phyloP scores from a whole-genome alignment of 2,113 vertebrate genomes.

The Crotalus viridis region DNA sequence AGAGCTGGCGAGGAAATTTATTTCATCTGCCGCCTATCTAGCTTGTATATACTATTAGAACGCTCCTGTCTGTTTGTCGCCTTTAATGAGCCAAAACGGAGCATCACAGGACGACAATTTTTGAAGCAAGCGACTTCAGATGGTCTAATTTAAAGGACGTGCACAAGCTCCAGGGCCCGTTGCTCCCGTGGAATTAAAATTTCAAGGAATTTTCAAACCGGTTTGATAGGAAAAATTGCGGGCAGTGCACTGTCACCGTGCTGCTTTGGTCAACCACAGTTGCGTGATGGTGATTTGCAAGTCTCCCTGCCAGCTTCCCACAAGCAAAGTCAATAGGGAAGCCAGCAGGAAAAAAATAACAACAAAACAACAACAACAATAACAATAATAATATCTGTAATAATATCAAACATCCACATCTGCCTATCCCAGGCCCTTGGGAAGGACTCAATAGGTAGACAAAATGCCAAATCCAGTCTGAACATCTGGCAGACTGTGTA shows the following conservation, averaged over 20 bases:
- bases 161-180: not conserved
- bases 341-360: not conserved
- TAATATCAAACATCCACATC: no score
- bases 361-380: no score
- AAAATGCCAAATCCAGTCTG: no score
- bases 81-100: not conserved
- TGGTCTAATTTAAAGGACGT: not conserved
- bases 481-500: no score
- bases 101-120: not conserved
- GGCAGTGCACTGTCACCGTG: not conserved
- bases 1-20: not conserved
- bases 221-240: not conserved
- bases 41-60: not conserved
- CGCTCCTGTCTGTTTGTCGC: not conserved
- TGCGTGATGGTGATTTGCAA: not conserved
- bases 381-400: no score
- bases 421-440: no score
- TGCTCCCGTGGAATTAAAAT: not conserved
- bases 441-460: no score
- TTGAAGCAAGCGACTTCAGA: not conserved
- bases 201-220: not conserved
- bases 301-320: not conserved
- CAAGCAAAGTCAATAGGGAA: not conserved
- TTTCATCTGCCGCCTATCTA: not conserved
- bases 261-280: not conserved